Conservation (phyloP, 1,140 invertebrate species). For the Druon quercuslanigerum region DNA sequence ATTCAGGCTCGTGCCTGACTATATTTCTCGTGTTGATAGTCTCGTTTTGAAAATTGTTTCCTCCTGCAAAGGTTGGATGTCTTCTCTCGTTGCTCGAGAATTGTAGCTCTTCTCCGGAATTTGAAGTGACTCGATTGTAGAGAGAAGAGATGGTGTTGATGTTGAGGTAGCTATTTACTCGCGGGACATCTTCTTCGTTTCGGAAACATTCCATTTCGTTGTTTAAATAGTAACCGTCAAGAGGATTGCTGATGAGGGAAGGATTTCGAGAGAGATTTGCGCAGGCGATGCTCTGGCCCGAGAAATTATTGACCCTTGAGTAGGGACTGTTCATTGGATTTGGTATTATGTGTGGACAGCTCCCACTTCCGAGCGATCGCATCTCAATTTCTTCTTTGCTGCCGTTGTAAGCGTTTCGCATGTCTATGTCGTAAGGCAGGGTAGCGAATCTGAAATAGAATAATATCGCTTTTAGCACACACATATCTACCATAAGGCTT, state of each 20-base stretch:
- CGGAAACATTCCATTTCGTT: conserved; percentile 57
- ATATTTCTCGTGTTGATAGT: conserved; percentile 58
- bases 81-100: not conserved
- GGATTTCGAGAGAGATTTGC: conserved; percentile 58
- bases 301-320: conserved; percentile 56
- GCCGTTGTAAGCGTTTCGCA: conserved; percentile 49
- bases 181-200: not conserved
- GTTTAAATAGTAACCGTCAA: conserved; percentile 63
- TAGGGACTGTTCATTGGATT: conserved; percentile 60
- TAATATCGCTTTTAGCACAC: too few species aligned
- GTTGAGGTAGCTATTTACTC: not conserved
- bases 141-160: not conserved
- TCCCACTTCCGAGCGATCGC: conserved; percentile 57
- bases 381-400: conserved; percentile 67
- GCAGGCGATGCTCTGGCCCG: conserved; percentile 61
- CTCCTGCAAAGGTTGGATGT: not conserved
- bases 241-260: conserved; percentile 62
- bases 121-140: not conserved
- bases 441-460: conserved; percentile 60
- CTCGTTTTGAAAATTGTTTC: conserved; percentile 48
- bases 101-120: not conserved
- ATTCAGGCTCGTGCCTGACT: conserved; percentile 46
- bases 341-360: conserved; percentile 58
- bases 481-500: too few species aligned
- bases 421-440: conserved; percentile 65